Evolutionary conservation across 2,113 vertebrate species (phyloP).

Genomic region (Oreochromis spilurus): DNA sequence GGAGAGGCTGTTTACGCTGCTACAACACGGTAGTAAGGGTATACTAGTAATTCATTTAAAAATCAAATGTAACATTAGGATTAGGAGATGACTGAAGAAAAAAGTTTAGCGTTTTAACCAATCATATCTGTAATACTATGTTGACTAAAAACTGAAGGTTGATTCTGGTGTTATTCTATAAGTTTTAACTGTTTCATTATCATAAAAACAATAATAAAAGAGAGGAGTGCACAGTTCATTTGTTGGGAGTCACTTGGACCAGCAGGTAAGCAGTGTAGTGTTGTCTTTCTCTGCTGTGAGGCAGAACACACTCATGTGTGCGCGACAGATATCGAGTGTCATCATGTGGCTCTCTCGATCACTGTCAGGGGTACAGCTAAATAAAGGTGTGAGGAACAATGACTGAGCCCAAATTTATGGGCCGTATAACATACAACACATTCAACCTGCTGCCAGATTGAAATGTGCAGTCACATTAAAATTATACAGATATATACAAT

Average conservation of each 20-base stretch:
- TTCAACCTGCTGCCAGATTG: neutral
- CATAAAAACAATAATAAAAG: neutral
- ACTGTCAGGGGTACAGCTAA: neutral
- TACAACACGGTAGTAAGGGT: fast-evolving
- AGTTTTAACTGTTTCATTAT: neutral
- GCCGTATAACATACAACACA: neutral
- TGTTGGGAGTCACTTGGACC: no score
- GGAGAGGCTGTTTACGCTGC: neutral
- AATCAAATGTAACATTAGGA: no score
- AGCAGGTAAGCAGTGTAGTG: no score
- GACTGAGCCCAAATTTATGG: neutral
- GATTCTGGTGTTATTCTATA: neutral
- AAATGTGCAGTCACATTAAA: neutral
- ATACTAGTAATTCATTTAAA: neutral
- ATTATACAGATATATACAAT: fast-evolving
- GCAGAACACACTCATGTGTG: neutral
- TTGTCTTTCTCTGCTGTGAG: neutral
- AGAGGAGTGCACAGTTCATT: neutral
- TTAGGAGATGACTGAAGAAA: no score
- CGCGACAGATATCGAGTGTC: neutral
- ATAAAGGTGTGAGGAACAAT: neutral
- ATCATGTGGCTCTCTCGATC: neutral
- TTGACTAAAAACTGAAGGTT: neutral
- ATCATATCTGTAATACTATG: neutral
- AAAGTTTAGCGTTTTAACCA: neutral